phyloP scores from a whole-genome alignment of 2,797 vertebrate genomes.

The Anolis apletophallus region DNA sequence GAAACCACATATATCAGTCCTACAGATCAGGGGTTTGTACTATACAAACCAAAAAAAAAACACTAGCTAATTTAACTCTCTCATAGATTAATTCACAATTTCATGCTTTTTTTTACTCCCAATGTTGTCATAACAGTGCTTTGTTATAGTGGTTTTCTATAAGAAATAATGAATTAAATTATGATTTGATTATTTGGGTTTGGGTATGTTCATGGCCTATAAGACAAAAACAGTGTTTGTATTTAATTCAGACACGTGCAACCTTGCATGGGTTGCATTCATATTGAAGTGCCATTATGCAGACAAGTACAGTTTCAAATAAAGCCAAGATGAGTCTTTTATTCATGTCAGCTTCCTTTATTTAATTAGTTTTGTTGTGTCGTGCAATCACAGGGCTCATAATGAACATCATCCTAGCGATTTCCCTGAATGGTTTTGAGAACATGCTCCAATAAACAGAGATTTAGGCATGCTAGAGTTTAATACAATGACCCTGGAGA shows the following conservation, averaged over 20 bases:
- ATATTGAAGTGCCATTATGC: neutral
- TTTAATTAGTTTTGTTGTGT: constrained; percentile 74
- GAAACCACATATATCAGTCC: no score
- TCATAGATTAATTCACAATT: no score
- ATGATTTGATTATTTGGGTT: neutral
- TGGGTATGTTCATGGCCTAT: neutral
- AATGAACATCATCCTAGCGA: constrained; percentile 63
- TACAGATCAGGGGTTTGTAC: no score
- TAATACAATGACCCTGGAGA: constrained; percentile 40
- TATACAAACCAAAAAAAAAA: no score
- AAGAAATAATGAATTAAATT: neutral
- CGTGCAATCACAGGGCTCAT: constrained; percentile 66
- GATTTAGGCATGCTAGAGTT: constrained; percentile 54
- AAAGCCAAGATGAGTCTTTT: constrained; percentile 62
- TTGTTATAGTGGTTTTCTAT: rapidly evolving
- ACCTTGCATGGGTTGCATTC: neutral
- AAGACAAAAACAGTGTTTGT: neutral
- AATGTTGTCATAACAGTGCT: rapidly evolving
- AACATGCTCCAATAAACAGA: constrained; percentile 49
- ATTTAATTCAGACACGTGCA: rapidly evolving
- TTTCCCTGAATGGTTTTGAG: constrained; percentile 68
- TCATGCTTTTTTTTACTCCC: no score
- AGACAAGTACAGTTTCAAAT: constrained; percentile 35
- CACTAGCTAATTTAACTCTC: no score
- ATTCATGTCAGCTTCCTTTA: constrained; percentile 70